phyloP scores from a whole-genome alignment of 2,888 invertebrate genomes.

The Listrodromus nycthemerus region DNA sequence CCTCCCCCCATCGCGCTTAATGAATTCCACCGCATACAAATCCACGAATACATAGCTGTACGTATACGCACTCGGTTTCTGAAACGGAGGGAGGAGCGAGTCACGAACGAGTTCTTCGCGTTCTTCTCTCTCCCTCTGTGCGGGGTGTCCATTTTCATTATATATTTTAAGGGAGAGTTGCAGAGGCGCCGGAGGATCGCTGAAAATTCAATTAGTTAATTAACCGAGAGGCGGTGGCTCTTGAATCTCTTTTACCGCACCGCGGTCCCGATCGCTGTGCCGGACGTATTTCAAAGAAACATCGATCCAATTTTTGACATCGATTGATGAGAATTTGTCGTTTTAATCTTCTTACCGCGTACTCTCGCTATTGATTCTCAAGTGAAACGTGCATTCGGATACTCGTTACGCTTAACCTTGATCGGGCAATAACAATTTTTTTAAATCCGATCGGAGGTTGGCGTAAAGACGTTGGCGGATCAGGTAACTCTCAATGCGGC shows the following conservation, averaged over 20 bases:
- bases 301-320: neutral
- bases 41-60: constrained; percentile 46
- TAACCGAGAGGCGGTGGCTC: constrained; percentile 5
- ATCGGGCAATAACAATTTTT: constrained; percentile 20
- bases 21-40: constrained; percentile 62
- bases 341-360: neutral
- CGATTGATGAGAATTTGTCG: neutral
- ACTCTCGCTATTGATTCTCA: neutral
- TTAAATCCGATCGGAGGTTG: constrained; percentile 45
- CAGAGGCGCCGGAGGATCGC: constrained; percentile 17
- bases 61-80: constrained; percentile 31
- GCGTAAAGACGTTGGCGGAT: constrained; percentile 43
- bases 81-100: constrained; percentile 21
- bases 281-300: neutral
- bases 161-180: constrained; percentile 25
- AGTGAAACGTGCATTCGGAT: constrained; percentile 18
- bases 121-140: constrained; percentile 19
- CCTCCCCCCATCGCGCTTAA: constrained; percentile 55
- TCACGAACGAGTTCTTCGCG: constrained; percentile 13
- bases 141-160: constrained; percentile 32
- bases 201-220: constrained; percentile 57
- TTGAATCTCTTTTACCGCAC: neutral
- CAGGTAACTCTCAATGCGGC: constrained; percentile 38
- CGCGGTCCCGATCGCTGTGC: neutral
- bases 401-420: constrained; percentile 58